A percentile compares a stretch with the other conserved stretches of the same genome.
These are phyloP conservation scores for Anolis apletophallus DNA, from an alignment of 2,797 vertebrate genomes.

Conservation along the genomic window DNA sequence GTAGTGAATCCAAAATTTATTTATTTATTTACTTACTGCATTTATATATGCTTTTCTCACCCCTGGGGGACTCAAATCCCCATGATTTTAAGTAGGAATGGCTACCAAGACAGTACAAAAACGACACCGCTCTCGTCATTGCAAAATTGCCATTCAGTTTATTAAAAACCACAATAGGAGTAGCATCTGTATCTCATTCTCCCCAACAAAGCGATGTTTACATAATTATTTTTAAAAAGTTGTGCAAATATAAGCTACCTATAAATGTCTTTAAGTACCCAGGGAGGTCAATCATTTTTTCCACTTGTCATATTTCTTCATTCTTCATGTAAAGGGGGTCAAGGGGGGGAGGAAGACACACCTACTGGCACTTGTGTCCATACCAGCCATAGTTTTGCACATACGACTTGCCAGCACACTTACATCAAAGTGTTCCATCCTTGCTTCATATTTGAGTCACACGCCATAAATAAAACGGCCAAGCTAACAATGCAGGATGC, in stretches of 20 bases:
- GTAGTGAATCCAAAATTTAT: neutral
- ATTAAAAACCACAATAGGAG: constrained; percentile 31
- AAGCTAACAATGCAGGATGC: neutral
- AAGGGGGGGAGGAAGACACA: no score
- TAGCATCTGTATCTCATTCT: constrained; percentile 10
- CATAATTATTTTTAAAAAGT: neutral
- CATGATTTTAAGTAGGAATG: no score
- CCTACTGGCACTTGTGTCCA: neutral
- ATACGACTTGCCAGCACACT: neutral
- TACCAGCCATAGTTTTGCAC: neutral
- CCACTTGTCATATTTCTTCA: neutral
- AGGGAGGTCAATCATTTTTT: neutral
- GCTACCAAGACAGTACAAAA: neutral
- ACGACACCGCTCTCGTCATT: neutral
- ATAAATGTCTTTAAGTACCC: neutral
- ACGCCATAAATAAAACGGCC: neutral
- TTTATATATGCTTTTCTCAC: no score
- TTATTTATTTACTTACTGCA: no score
- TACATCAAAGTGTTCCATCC: neutral
- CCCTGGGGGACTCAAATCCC: neutral
- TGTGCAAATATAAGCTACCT: constrained; percentile 31
- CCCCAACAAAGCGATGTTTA: neutral
- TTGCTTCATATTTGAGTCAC: neutral
- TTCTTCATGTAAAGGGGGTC: neutral
- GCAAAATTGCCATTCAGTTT: constrained; percentile 26